These are phyloP conservation scores for Aleiodes sp. DNA, from an alignment of 1,140 invertebrate species.

Conservation along the genomic window DNA sequence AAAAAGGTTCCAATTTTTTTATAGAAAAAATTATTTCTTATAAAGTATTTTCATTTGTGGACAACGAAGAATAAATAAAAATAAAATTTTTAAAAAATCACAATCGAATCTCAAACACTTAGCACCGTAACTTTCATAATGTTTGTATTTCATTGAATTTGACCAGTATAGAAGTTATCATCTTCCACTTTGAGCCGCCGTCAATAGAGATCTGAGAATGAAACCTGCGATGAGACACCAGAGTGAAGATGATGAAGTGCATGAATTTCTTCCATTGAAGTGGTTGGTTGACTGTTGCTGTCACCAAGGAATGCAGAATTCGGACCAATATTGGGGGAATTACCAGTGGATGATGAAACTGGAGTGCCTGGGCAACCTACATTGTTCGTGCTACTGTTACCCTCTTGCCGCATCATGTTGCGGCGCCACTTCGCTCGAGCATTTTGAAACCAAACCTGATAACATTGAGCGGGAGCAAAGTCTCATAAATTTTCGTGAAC, in stretches of 20 bases:
- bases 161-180: conserved; percentile 35
- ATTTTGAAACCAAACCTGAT: conserved; percentile 99
- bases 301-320: conserved; percentile 58
- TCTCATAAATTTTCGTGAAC: neutral
- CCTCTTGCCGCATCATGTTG: conserved; percentile 82
- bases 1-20: too few relatives aligned
- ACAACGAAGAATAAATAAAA: too few relatives aligned
- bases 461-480: too few relatives aligned
- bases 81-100: too few relatives aligned
- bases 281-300: conserved; percentile 64
- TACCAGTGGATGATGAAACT: conserved; percentile 58
- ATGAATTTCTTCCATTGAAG: conserved; percentile 64
- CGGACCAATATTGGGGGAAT: conserved; percentile 57
- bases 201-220: conserved; percentile 66
- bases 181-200: conserved; percentile 48
- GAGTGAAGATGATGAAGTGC: conserved; percentile 64
- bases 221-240: conserved; percentile 63
- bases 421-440: conserved; percentile 94
- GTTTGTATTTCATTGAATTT: neutral
- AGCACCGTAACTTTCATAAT: conserved; percentile 16
- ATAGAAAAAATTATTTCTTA: too few relatives aligned
- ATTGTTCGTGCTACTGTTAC: conserved; percentile 56
- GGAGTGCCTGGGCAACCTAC: conserved; percentile 61
- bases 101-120: conserved; percentile 3
- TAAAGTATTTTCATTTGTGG: too few relatives aligned